Percentiles rank a stretch among this genome's conserved stretches.
Evolutionary conservation across 2,113 vertebrate genomes (phyloP).

Genomic region (Coptodon bakossiorum): DNA sequence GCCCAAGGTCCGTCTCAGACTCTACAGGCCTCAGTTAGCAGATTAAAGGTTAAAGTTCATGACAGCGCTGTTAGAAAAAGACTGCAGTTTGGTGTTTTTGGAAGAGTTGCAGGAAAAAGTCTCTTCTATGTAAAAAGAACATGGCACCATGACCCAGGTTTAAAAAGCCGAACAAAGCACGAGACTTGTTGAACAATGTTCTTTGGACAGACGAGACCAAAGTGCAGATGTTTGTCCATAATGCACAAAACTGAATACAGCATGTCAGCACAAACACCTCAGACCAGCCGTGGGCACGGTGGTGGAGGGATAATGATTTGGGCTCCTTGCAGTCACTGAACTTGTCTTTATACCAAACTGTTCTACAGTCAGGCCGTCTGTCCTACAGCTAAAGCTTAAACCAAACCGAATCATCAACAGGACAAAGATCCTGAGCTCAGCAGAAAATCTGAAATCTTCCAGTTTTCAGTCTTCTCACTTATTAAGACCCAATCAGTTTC

Average conservation of each 20-base stretch:
- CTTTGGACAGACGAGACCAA: neutral
- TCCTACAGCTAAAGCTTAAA: neutral
- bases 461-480: neutral
- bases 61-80: neutral
- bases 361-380: accelerated
- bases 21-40: neutral
- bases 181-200: accelerated
- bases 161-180: neutral
- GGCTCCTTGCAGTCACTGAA: neutral
- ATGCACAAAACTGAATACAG: neutral
- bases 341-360: neutral
- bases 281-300: neutral
- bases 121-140: neutral
- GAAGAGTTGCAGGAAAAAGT: neutral
- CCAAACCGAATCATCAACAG: neutral
- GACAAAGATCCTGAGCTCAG: neutral
- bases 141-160: neutral
- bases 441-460: neutral
- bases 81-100: neutral
- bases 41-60: neutral
- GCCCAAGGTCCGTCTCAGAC: accelerated
- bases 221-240: neutral
- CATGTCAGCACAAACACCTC: neutral
- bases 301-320: neutral
- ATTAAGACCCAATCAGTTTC: neutral